Evolutionary conservation across 2,888 invertebrate species (phyloP), one percentile per base, ranked within the genome.

Genomic region (Cheilosia soror): DNA sequence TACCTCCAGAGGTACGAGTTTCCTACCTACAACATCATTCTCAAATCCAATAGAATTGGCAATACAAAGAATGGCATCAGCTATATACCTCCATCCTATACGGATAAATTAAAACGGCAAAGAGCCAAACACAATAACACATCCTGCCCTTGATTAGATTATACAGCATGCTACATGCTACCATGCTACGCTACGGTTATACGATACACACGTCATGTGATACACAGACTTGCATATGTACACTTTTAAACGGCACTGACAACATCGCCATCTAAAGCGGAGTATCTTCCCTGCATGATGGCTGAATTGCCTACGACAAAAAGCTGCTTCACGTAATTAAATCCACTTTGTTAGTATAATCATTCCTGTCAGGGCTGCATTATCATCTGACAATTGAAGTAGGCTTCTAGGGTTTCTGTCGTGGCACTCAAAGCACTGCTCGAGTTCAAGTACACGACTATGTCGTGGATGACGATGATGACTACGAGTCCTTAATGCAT

Each of bases 271-370:
- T 49, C 9, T 62, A 44, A 20, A 37, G 9, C 20, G 42, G 33
- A 27, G 25, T 75, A 40, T 58, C 69, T 58, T 69, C 57, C 80
- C 69, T 69, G 55, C 79, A 73, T 79, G 75, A 63, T 63, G 55
- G 55, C 71, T 49, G 80, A 71, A 85, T 76, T 81, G 76, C 84
- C 75, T 81, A 65, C 55, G 65, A 80, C 75, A 75, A 80, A 84
- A 84, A 81, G 80, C 65, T 76, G 71, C 85, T 85, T 85, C 81
- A 85, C 81, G 84, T 85, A 85, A 85, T 85, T 81, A 81, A 85
- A 85, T 85, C 66, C 85, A 85, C 85, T 85, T 85, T 85, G 85
- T 85, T 85, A 85, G 80, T 76, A 85, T 85, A 85, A 85, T 84
- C 75, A 84, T 71, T 71, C 58, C 75, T 80, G 84, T 80, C 79